Conservation (phyloP, 2,888 invertebrate genomes). For the Octonoba sinensis region DNA sequence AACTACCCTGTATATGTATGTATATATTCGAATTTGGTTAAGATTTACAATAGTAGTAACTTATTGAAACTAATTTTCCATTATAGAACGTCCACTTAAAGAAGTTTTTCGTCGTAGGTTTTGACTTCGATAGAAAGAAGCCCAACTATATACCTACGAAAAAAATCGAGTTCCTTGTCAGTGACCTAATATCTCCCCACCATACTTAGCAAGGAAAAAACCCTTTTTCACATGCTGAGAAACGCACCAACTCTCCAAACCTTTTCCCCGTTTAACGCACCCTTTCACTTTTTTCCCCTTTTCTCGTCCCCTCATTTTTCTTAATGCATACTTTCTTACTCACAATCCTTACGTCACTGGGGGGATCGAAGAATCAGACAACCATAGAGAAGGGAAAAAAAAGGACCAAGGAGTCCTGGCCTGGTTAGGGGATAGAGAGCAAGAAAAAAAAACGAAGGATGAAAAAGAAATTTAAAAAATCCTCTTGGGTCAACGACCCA, state of each 20-base stretch:
- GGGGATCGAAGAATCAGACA: constrained; percentile 4
- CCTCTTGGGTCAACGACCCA: constrained; percentile 47
- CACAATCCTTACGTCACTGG: constrained; percentile 14
- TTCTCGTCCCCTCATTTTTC: constrained; percentile 2
- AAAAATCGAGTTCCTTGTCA: constrained; percentile 2
- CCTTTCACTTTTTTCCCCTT: background rate
- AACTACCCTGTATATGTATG: no score
- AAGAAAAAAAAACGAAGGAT: constrained; percentile 6
- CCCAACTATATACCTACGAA: no score
- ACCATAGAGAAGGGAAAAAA: constrained; percentile 24
- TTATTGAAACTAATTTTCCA: no score
- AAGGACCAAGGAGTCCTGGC: constrained; percentile 13
- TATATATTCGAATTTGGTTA: no score
- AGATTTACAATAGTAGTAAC: no score
- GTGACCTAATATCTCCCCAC: constrained; percentile 15
- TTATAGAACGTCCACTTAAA: no score
- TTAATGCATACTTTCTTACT: constrained; percentile 18
- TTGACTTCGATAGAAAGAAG: no score
- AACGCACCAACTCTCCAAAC: constrained; percentile 21
- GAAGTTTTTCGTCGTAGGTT: no score
- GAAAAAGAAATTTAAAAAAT: constrained; percentile 1
- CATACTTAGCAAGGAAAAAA: constrained; percentile 8
- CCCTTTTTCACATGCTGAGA: constrained; percentile 18
- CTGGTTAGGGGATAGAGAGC: constrained; percentile 42
- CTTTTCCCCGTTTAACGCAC: constrained; percentile 20